Evolutionary conservation across 1,140 invertebrate genomes (phyloP).

Genomic region (Lycorma delicatula): DNA sequence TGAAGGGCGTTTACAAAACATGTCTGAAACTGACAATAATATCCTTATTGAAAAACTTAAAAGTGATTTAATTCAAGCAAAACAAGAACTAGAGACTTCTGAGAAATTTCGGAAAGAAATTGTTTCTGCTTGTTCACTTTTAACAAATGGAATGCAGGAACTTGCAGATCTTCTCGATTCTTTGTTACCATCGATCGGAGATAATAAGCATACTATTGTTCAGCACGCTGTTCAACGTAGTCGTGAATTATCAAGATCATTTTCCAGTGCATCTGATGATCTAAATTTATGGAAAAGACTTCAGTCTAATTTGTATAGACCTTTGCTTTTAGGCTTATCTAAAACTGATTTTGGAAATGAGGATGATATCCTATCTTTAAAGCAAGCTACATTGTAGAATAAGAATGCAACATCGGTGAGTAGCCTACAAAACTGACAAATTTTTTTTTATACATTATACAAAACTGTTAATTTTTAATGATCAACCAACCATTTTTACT

Average conservation of each 20-base stretch:
- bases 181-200: slow-evolving; percentile 43
- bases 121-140: slow-evolving; percentile 50
- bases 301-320: slow-evolving; percentile 16
- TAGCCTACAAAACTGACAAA: too few species aligned
- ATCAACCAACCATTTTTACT: too few species aligned
- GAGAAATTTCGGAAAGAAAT: slow-evolving; percentile 50
- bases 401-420: too few species aligned
- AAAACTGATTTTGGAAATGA: slow-evolving; percentile 29
- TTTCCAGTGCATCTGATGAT: slow-evolving; percentile 19
- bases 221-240: slow-evolving; percentile 46
- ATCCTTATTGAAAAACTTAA: slow-evolving; percentile 22
- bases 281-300: slow-evolving; percentile 7
- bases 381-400: too few species aligned
- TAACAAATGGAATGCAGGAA: slow-evolving; percentile 58
- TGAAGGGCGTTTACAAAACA: slow-evolving; percentile 33
- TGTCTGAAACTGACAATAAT: slow-evolving; percentile 22
- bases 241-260: slow-evolving; percentile 42
- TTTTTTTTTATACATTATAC: too few species aligned
- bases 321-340: slow-evolving; percentile 30
- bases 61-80: slow-evolving; percentile 31
- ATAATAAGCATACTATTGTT: slow-evolving; percentile 41
- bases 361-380: slow-evolving; percentile 15
- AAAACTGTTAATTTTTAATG: too few species aligned
- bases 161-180: slow-evolving; percentile 61
- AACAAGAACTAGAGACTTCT: slow-evolving; percentile 36